phyloP scores from a whole-genome alignment of 2,888 invertebrate species.

The Drosophila stalkeri region DNA sequence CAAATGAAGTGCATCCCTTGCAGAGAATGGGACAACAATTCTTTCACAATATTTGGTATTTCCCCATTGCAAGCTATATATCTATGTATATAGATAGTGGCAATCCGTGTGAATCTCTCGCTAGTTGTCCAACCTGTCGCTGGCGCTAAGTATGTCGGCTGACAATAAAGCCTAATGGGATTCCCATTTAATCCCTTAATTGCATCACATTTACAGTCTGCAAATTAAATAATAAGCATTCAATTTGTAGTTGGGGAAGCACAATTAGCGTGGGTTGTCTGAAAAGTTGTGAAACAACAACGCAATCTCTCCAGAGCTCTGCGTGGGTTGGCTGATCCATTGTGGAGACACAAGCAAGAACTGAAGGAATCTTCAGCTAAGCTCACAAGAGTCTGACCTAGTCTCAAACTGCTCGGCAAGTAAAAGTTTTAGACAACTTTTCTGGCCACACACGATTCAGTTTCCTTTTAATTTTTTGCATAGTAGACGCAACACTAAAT shows the following conservation, averaged over 20 bases:
- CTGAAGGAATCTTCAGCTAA: neutral
- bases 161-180: constrained; percentile 72
- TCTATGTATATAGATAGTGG: neutral
- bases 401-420: neutral
- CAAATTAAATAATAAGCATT: constrained; percentile 73
- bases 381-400: neutral
- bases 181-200: constrained; percentile 75
- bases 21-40: no score
- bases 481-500: constrained; percentile 76
- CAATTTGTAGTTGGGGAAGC: constrained; percentile 31
- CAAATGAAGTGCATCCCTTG: neutral
- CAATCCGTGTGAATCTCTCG: constrained; percentile 13
- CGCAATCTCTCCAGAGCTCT: no score
- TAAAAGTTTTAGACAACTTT: constrained; percentile 50
- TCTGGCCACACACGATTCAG: constrained; percentile 62
- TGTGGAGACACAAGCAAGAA: neutral
- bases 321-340: constrained; percentile 31
- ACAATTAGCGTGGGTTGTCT: constrained; percentile 36
- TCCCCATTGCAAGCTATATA: no score
- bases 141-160: constrained; percentile 27
- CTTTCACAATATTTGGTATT: neutral
- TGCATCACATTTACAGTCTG: constrained; percentile 76
- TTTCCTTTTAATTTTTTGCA: constrained; percentile 66
- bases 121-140: constrained; percentile 22
- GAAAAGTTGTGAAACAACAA: constrained; percentile 10